A percentile compares a stretch with the other conserved stretches of the same genome.
Conservation (phyloP, 92 coral and sea anemone species). For the Umimayanthus chanpuru region DNA sequence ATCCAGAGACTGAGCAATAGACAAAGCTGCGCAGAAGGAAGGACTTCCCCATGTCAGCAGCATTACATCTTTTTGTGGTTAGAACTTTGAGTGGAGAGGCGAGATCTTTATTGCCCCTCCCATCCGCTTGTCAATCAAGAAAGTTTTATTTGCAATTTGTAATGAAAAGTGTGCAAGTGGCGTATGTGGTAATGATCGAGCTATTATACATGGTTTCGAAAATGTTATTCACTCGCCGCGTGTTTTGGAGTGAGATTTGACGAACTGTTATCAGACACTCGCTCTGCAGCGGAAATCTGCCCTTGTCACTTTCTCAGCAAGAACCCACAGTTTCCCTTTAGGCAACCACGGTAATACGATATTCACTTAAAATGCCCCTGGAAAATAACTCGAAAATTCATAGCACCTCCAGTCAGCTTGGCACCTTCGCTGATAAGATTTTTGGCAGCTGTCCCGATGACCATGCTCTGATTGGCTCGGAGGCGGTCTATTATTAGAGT, state of each 20-base stretch:
- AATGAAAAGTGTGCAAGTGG: conserved; percentile 14
- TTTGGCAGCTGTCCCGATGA: conserved; percentile 76
- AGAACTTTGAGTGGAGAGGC: conserved; percentile 21
- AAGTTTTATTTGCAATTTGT: conserved; percentile 27
- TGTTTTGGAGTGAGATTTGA: background rate
- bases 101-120: conserved; percentile 45
- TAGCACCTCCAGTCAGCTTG: conserved; percentile 63
- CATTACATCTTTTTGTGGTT: conserved; percentile 26
- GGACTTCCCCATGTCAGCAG: conserved; percentile 6
- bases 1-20: background rate
- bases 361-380: conserved; percentile 63
- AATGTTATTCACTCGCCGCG: background rate
- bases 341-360: conserved; percentile 62
- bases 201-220: conserved; percentile 2
- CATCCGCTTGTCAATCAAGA: conserved; percentile 45
- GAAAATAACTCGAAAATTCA: conserved; percentile 66
- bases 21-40: background rate
- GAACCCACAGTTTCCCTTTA: conserved; percentile 6
- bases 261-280: conserved; percentile 7
- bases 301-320: conserved; percentile 41
- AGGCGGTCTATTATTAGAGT: conserved; percentile 44
- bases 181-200: background rate
- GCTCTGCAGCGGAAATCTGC: conserved; percentile 29
- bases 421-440: conserved; percentile 70
- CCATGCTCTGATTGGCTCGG: conserved; percentile 62